Percentiles rank a stretch among this genome's conserved stretches.
Evolutionary conservation across 2,113 vertebrate genomes (phyloP).

Genomic region (Tapirus terrestris): DNA sequence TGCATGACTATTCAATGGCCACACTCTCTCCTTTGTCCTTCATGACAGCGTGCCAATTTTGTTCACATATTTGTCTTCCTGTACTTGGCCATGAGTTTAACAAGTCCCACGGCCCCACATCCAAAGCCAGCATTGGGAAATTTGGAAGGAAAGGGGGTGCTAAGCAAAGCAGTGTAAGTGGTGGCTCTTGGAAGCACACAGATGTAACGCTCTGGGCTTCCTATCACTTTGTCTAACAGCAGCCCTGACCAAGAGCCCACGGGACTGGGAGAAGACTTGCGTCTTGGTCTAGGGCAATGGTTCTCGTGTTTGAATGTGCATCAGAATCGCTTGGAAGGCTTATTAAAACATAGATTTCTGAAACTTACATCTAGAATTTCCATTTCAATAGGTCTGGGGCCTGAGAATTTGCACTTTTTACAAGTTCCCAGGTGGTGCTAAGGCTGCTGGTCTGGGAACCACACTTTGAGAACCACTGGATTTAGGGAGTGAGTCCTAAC

Average conservation of each 20-base stretch:
- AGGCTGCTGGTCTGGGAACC: neutral
- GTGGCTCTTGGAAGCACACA: neutral
- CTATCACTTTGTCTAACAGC: neutral
- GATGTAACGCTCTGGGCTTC: neutral
- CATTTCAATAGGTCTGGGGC: neutral
- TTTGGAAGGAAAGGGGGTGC: neutral
- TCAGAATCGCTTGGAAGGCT: neutral
- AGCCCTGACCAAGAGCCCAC: neutral
- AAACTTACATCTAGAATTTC: neutral
- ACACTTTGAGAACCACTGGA: neutral
- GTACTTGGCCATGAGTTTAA: neutral
- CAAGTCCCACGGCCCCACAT: neutral
- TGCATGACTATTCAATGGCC: neutral
- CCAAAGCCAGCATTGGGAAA: neutral
- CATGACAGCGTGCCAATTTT: neutral
- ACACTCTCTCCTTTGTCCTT: neutral
- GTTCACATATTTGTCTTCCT: neutral
- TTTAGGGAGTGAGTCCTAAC: neutral
- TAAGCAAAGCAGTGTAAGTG: neutral
- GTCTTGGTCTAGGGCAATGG: neutral
- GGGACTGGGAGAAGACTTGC: neutral
- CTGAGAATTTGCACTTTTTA: neutral
- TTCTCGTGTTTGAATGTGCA: neutral
- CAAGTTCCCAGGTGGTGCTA: neutral
- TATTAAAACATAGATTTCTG: neutral